phyloP scores from a whole-genome alignment of 2,797 vertebrate genomes.

The Sebastes cheni region DNA sequence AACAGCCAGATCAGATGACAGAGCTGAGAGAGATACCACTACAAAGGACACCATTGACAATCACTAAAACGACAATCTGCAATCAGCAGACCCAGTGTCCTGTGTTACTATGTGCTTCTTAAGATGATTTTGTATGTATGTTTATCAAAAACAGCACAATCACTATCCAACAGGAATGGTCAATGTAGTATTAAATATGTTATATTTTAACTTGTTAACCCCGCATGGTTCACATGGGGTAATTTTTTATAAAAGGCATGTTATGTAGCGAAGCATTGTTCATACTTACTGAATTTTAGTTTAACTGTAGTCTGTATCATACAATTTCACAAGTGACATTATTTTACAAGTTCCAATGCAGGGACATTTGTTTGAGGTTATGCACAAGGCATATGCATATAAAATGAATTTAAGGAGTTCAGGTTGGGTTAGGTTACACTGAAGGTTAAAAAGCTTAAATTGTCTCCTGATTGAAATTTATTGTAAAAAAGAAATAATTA shows the following conservation, averaged over 20 bases:
- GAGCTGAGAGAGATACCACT: constrained; percentile 46
- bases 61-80: constrained; percentile 22
- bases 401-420: not conserved
- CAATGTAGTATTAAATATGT: not conserved
- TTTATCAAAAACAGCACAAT: not conserved
- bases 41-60: constrained; percentile 63
- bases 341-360: not conserved
- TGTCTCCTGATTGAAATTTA: not conserved
- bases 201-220: not conserved
- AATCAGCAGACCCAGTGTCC: not conserved
- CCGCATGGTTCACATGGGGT: not conserved
- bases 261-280: not conserved
- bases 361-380: not conserved
- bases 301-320: not conserved
- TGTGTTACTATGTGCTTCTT: not conserved
- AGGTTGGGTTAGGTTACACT: not conserved
- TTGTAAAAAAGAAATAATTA: not conserved
- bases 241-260: not conserved
- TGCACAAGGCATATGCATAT: not conserved
- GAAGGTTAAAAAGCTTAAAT: not conserved
- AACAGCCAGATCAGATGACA: constrained; percentile 70
- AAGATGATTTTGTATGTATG: not conserved
- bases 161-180: not conserved
- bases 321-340: too few relatives aligned
- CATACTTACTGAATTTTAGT: not conserved